Evolutionary conservation across 2,797 vertebrate species (phyloP), one percentile per base, ranked within the genome.

Genomic region (Leuciscus waleckii): DNA sequence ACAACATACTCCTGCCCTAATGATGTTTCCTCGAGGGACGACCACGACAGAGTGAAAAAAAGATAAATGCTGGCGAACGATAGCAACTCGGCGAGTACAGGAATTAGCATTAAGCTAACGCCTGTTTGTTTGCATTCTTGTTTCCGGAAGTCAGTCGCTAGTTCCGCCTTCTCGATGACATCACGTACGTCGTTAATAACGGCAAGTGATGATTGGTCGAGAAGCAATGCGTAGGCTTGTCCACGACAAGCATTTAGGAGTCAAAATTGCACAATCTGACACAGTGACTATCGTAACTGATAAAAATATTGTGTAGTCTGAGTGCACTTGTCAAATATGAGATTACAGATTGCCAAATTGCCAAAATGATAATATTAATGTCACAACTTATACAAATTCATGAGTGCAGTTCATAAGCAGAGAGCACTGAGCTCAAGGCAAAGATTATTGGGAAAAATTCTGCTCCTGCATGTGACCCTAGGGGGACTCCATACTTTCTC

Each of bases 401-500:
- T n/a, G 32, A 56, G 26, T 51, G 21, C 26, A 32, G 26, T 32
- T 51, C 26, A 74, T 32, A 32, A 51, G 6, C 17, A 26, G 11
- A 26, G 11, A 56, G 49, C 73, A 13, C 46, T 1, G 29, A 56
- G 23, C 19, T n/a, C 29, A 37, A 56, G 49, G 11, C 74, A 76
- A 19, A n/a, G 10, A 75, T 54, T 54, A 23, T 54, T 11, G 11
- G 29, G 11, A 8, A 56, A 56, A 0, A 19, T 23, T 14, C 26
- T 76, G 21, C 49, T 35, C n/a, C 29, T 54, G 73, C 54, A 54
- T 7, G 49, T 54, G 49, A 56, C 29, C 74, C 32, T 56, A 37
- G 32, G 49, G 74, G 49, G 49, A 76, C 74, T 56, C 32, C 51
- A 56, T 76, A 56, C 49, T 56, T 56, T 76, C 49, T 76, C 49